Evolutionary conservation across 2,888 invertebrate species (phyloP).

Genomic region (Drosophila maculinotata): DNA sequence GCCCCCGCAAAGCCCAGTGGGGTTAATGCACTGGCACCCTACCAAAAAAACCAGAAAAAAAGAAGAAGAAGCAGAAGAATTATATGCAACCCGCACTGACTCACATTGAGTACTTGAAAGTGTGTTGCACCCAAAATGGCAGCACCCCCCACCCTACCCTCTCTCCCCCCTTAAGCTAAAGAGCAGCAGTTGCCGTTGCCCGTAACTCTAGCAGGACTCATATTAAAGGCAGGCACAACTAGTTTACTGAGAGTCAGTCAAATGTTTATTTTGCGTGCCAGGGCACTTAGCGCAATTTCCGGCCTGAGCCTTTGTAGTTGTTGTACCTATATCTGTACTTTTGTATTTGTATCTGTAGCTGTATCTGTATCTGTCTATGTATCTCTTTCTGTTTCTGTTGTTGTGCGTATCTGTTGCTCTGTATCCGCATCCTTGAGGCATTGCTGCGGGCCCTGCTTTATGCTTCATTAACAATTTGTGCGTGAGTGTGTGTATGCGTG

Average conservation of each 20-base stretch:
- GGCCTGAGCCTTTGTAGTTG: constrained; percentile 36
- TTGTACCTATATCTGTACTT: constrained; percentile 41
- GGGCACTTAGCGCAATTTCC: constrained; percentile 73
- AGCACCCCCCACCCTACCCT: too few relatives aligned
- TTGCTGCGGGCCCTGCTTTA: constrained; percentile 46
- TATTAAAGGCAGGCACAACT: constrained; percentile 44
- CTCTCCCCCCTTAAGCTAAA: constrained; percentile 27
- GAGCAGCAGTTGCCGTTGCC: constrained; percentile 10
- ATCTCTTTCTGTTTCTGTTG: constrained; percentile 8
- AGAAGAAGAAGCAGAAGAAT: constrained; percentile 29
- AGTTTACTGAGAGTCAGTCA: constrained; percentile 19
- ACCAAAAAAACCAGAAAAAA: constrained; percentile 28
- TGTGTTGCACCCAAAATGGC: constrained; percentile 74
- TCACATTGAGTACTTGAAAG: constrained; percentile 70
- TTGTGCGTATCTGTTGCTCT: constrained; percentile 1
- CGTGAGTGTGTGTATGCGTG: not conserved
- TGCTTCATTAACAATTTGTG: constrained; percentile 70
- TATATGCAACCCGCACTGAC: constrained; percentile 50
- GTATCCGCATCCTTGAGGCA: constrained; percentile 51
- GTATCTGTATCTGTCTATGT: constrained; percentile 16
- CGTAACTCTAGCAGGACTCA: constrained; percentile 5
- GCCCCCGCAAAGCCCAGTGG: constrained; percentile 41
- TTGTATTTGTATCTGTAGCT: constrained; percentile 19
- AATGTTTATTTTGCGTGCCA: constrained; percentile 77
- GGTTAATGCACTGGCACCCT: constrained; percentile 74